Base-by-base conservation (phyloP, 2,797 vertebrate genomes). In the Coccyzus lansbergi region DNA sequence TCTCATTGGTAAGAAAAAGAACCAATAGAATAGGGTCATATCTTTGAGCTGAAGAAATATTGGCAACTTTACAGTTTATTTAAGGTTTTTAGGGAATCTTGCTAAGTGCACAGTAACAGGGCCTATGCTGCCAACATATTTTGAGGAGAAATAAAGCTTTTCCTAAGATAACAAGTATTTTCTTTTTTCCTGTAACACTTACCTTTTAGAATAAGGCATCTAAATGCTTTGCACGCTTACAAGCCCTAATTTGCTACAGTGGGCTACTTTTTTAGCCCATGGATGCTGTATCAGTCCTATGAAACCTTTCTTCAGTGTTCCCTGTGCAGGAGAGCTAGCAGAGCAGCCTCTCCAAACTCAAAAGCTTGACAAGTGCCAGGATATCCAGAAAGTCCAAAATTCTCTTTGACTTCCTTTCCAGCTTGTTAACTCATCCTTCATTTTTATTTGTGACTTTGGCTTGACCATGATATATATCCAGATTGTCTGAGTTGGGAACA, bases 371-470 rank as follows among this genome's bases (percentile, higher is more conserved):
- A 62, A 40, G 26, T 74, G 65, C 53, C 40, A 48, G 79, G 24
- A 48, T 38, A 70, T 10, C 38, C 51, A 52, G 31, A 70, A 68
- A 65, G 46, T 76, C 31, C 58, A 63, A 76, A 74, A 55, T 83
- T 25, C 14, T 53, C 19, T 80, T 40, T 75, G 29, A 34, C 22
- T 71, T 86, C 17, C 36, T 79, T 75, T 15, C 2, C 52, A 94
- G 34, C 38, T 67, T 58, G 9, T 72, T 83, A 72, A 90, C 56
- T 93, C 22, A 14, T 76, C 51, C 7, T 42, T 71, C 6, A 4
- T 49, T 79, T 88, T 85, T 42, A 40, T 65, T 76, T 83, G 44
- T 72, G 68, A 28, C n/a, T 90, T 90, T 81, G 65, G 18, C n/a
- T 82, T 74, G 29, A 84, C 42, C 2, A 21, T 12, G 6, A 31